A percentile compares a stretch with the other conserved stretches of the same genome.
Evolutionary conservation across 2,797 vertebrate genomes (phyloP).

Genomic region (Halcyon leucocephala): DNA sequence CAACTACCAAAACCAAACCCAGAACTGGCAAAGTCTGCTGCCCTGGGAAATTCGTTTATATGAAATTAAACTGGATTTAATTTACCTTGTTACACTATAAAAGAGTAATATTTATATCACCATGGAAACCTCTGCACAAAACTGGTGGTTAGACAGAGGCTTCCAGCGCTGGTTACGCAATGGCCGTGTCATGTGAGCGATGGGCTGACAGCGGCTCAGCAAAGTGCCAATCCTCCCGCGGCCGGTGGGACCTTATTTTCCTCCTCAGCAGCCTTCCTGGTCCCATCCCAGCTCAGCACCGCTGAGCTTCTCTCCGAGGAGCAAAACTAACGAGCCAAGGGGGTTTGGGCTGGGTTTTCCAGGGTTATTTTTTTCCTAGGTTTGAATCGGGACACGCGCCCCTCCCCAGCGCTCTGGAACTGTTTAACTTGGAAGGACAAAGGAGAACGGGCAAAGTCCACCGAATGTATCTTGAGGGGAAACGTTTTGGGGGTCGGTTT

Average conservation of each 20-base stretch:
- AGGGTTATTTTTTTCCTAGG: not conserved
- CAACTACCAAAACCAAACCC: not conserved
- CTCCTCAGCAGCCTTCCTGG: not conserved
- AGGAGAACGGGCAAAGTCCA: not conserved
- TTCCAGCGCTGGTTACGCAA: slow-evolving; percentile 34
- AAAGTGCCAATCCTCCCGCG: not conserved
- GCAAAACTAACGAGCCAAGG: not conserved
- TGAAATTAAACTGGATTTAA: slow-evolving; percentile 47
- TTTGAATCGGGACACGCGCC: not conserved
- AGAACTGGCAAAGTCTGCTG: not conserved
- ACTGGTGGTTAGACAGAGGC: not conserved
- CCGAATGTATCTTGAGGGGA: not conserved
- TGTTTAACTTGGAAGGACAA: slow-evolving; percentile 59
- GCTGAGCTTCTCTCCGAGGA: not conserved
- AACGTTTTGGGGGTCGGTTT: not conserved
- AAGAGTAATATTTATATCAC: slow-evolving; percentile 47
- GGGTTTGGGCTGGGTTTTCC: not conserved
- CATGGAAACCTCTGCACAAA: slow-evolving; percentile 46
- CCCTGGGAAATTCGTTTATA: not conserved
- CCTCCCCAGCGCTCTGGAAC: slow-evolving; percentile 7
- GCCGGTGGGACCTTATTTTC: rapidly evolving
- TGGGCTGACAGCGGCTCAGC: not conserved
- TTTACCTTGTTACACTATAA: slow-evolving; percentile 17
- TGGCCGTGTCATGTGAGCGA: not conserved
- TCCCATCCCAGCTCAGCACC: not conserved